Evolutionary conservation across 1,140 invertebrate species (phyloP), one percentile per base, ranked within the genome.

Genomic region (Zaprionus gabonicus): DNA sequence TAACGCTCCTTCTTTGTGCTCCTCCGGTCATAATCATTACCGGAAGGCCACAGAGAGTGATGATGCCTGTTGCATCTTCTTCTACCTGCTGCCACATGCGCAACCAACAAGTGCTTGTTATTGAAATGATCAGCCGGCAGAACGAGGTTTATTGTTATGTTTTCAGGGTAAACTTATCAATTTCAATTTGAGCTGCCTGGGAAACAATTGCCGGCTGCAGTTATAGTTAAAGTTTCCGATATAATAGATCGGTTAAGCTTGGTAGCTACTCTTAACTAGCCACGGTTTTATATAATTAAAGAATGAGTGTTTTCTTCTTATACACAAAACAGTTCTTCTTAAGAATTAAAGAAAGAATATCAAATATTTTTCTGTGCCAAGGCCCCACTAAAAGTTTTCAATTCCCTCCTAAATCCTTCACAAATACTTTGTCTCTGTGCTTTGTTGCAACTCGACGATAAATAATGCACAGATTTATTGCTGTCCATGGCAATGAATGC

Each of bases 141-240:
- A 73, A 74, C 56, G 59, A 78, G 81, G 69, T 90, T 88, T 88
- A 88, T 88, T 90, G 81, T 90, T 84, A 84, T 88, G 85, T 62
- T 79, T 90, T 79, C 78, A 73, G 69, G 74, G 57, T 63, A 60
- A 80, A 73, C 63, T 70, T 62, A 56, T 55, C 68, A 51, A 65
- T 71, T 76, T 71, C 34, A 44, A 10, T 4, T 55, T 57, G 36
- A 46, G 70, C 38, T 34, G 23, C 27, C 46, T 51, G 46, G 46
- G 46, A 51, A 51, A 12, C 12, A 4, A 13, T 25, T 12, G 46
- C 46, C 13, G n/a, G 41, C 41, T 46, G n/a, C 36, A 34, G 36
- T 38, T 46, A 17, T 9, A 46, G n/a, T 46, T 3, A 5, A 17
- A n/a, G 4, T 46, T 41, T 15, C 38, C 38, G 15, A n/a, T 41